phyloP scores from a whole-genome alignment of 2,888 invertebrate genomes.

The Calephelis perditalis region DNA sequence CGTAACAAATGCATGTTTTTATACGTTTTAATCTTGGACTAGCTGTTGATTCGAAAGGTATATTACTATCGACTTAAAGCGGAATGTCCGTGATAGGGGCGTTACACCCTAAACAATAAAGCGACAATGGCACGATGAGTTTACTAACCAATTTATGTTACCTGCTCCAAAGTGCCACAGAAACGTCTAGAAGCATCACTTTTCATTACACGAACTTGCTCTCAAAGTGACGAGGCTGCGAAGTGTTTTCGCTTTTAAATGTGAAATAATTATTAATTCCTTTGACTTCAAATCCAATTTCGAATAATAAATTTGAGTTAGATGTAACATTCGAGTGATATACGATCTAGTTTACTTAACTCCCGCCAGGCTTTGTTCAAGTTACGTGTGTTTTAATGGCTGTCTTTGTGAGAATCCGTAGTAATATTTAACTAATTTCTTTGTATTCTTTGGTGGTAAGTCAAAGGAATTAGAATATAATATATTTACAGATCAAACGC shows the following conservation, averaged over 20 bases:
- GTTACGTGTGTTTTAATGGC: neutral
- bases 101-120: neutral
- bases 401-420: no score
- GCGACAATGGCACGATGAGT: neutral
- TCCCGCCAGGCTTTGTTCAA: neutral
- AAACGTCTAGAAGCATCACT: slow-evolving; percentile 5
- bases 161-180: neutral
- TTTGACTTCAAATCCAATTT: slow-evolving; percentile 4
- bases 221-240: neutral
- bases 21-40: no score
- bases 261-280: slow-evolving; percentile 9
- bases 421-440: no score
- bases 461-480: no score
- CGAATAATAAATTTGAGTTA: slow-evolving; percentile 8
- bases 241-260: slow-evolving; percentile 6
- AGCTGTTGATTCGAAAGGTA: no score
- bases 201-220: slow-evolving; percentile 8
- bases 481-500: no score
- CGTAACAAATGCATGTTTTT: no score
- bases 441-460: no score
- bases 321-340: neutral
- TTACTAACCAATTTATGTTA: neutral
- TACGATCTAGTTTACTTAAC: neutral
- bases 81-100: no score
- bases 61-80: no score